Conservation (phyloP, 2,888 invertebrate genomes). For the Galeopsomyia nigrocyanea region DNA sequence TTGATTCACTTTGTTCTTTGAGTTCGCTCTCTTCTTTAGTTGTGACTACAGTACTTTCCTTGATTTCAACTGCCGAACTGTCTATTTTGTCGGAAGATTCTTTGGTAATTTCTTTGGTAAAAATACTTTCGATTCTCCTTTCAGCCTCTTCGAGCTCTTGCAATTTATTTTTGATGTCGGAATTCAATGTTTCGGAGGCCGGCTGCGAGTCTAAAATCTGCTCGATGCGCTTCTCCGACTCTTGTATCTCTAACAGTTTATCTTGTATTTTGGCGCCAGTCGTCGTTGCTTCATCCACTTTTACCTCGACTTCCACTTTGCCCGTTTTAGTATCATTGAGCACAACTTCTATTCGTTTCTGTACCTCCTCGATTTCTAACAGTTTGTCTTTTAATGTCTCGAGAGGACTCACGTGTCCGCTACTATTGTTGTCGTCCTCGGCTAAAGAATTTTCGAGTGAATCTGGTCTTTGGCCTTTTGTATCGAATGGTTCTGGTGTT, state of each 20-base stretch:
- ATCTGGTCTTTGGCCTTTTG: constrained; percentile 53
- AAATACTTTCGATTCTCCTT: constrained; percentile 46
- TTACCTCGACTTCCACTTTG: constrained; percentile 21
- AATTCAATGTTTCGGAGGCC: constrained; percentile 15
- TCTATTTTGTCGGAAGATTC: constrained; percentile 14
- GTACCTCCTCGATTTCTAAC: constrained; percentile 54
- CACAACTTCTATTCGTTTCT: constrained; percentile 53
- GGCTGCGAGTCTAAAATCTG: constrained; percentile 42
- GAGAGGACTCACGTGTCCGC: constrained; percentile 21
- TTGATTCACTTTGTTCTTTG: too few species aligned
- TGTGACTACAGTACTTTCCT: background rate
- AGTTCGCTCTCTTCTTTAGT: background rate
- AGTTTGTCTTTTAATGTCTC: constrained; percentile 53
- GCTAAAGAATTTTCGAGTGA: constrained; percentile 52
- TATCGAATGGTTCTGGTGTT: constrained; percentile 54
- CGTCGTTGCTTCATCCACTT: constrained; percentile 14
- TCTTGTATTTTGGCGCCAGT: constrained; percentile 41
- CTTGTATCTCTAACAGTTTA: constrained; percentile 49
- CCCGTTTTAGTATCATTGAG: constrained; percentile 38
- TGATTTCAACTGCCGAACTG: too few species aligned
- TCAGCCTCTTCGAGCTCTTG: constrained; percentile 51
- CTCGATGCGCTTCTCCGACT: constrained; percentile 51
- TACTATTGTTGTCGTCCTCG: constrained; percentile 29
- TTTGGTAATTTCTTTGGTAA: constrained; percentile 36
- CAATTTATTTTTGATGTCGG: constrained; percentile 44